Percentiles rank a stretch among this genome's conserved stretches.
Evolutionary conservation across 2,797 vertebrate species (phyloP).

Genomic region (Aulostomus chinensis): DNA sequence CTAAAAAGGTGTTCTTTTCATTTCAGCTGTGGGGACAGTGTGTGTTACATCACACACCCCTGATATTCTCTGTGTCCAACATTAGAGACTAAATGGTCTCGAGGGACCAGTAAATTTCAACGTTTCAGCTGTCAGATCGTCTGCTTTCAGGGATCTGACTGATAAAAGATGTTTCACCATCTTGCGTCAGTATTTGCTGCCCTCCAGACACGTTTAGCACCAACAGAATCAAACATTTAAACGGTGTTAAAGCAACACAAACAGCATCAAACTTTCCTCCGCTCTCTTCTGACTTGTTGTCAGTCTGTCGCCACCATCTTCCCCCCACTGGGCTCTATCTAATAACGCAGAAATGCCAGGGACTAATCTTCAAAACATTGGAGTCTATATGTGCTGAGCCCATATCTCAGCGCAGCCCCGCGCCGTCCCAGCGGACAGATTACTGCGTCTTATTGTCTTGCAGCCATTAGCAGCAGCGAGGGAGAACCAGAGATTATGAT

Average conservation of each 20-base stretch:
- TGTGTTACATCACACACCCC: too few relatives aligned
- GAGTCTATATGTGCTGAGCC: conserved; percentile 34
- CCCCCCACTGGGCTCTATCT: conserved; percentile 47
- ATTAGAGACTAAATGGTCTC: too few relatives aligned
- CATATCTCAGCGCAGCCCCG: conserved; percentile 49
- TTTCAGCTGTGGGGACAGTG: too few relatives aligned
- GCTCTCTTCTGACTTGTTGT: neutral
- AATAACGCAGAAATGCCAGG: conserved; percentile 69
- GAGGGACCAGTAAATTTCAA: too few relatives aligned
- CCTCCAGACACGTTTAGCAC: too few relatives aligned
- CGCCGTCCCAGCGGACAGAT: conserved; percentile 58
- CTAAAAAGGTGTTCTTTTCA: too few relatives aligned
- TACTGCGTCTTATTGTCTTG: conserved; percentile 71
- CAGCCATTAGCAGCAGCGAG: conserved; percentile 66
- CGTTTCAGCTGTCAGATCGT: too few relatives aligned
- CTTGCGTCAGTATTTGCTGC: conserved; percentile 48
- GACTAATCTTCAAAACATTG: conserved; percentile 72
- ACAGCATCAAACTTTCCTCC: conserved; percentile 1
- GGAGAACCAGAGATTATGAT: conserved; percentile 64
- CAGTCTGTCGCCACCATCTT: conserved; percentile 1
- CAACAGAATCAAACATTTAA: neutral
- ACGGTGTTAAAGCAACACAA: conserved; percentile 8
- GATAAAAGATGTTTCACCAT: conserved; percentile 34
- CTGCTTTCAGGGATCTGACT: conserved; percentile 19
- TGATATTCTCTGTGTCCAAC: too few relatives aligned